Percentiles rank a stretch among this genome's conserved stretches.
These are phyloP conservation scores for Acanthosepion pharaonis DNA, from an alignment of 2,888 invertebrate species.

Conservation along the genomic window DNA sequence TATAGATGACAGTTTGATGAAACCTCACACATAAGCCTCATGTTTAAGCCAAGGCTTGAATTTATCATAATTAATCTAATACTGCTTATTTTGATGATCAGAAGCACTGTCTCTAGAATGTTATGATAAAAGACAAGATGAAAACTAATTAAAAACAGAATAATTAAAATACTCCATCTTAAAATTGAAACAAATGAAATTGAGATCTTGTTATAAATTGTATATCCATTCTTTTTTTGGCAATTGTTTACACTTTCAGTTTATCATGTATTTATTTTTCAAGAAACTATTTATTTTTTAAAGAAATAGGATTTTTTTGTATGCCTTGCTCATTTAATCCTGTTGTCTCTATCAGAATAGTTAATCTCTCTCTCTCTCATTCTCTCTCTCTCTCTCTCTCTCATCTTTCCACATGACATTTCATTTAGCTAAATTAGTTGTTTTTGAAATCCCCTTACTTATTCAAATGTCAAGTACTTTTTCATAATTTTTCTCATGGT, in stretches of 20 bases:
- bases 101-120: no score
- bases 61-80: no score
- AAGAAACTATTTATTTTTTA: background rate
- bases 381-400: background rate
- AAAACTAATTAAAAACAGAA: background rate
- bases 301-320: background rate
- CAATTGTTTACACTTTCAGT: background rate
- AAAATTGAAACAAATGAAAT: background rate
- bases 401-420: background rate
- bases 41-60: no score
- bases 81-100: no score
- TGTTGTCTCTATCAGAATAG: background rate
- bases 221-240: background rate
- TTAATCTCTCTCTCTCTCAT: background rate
- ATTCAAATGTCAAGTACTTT: conserved; percentile 33
- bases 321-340: background rate
- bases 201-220: background rate
- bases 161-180: background rate
- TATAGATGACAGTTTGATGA: no score
- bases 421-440: conserved; percentile 10
- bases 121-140: no score
- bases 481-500: conserved; percentile 33
- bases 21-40: no score
- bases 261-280: background rate
- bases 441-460: background rate